A percentile compares a stretch with the other conserved stretches of the same genome.
Conservation (phyloP, 2,888 invertebrate species). For the Augiades crinisus region DNA sequence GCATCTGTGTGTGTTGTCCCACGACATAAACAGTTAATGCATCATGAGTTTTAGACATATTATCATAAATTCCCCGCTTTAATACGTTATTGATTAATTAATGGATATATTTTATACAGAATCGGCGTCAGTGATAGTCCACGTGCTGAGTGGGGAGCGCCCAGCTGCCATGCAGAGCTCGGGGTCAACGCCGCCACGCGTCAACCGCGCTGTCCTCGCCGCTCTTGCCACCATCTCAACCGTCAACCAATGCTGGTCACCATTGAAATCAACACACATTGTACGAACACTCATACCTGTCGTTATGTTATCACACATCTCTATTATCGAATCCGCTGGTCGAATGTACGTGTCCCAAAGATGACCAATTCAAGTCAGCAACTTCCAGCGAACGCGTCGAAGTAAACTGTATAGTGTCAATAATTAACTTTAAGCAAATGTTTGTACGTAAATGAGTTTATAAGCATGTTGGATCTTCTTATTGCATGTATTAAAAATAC, state of each 20-base stretch:
- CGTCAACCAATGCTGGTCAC: conserved; percentile 35
- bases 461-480: conserved; percentile 35
- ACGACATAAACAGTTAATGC: too few species aligned
- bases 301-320: neutral
- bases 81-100: too few species aligned
- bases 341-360: conserved; percentile 40
- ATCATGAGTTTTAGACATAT: too few species aligned
- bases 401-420: conserved; percentile 31
- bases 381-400: conserved; percentile 15
- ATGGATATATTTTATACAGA: conserved; percentile 76
- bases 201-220: conserved; percentile 55
- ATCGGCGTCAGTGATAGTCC: conserved; percentile 91
- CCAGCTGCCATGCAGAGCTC: conserved; percentile 84
- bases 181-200: conserved; percentile 57
- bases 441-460: conserved; percentile 31
- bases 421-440: conserved; percentile 28
- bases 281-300: neutral
- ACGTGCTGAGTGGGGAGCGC: conserved; percentile 89
- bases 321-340: neutral
- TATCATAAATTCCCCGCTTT: too few species aligned
- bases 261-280: conserved; percentile 24
- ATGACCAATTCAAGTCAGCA: conserved; percentile 49
- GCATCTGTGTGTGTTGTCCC: too few species aligned
- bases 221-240: conserved; percentile 54
- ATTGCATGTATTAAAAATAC: conserved; percentile 47